Conservation (phyloP, 2,797 vertebrate species). For the Bradypodion ventrale region DNA sequence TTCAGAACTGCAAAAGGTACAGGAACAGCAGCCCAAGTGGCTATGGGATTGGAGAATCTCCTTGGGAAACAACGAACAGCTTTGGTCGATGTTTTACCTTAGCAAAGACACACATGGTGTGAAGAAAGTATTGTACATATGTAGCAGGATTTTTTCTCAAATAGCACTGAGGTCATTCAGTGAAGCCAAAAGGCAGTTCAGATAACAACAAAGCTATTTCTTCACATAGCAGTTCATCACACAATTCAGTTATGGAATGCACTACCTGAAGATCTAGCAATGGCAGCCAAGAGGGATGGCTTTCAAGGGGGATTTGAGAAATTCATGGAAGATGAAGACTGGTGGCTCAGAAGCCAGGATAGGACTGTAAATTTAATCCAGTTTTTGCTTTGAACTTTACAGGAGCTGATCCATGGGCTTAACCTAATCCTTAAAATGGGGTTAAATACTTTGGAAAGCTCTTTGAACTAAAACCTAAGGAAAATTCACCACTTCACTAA, state of each 20-base stretch:
- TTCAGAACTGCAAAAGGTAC: not conserved
- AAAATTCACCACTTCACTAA: no score
- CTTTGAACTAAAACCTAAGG: no score
- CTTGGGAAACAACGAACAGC: not conserved
- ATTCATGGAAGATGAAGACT: not conserved
- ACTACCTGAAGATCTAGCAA: not conserved
- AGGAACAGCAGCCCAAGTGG: not conserved
- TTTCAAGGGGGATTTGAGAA: not conserved
- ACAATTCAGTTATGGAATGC: not conserved
- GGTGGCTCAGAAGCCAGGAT: no score
- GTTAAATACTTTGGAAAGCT: no score
- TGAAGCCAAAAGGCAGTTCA: no score
- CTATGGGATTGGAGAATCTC: not conserved
- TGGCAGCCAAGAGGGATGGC: not conserved
- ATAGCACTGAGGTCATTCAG: not conserved
- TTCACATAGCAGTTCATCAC: not conserved
- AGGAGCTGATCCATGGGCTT: no score
- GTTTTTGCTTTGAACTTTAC: no score
- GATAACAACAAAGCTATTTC: not conserved
- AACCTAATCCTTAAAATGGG: no score
- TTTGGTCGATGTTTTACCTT: not conserved
- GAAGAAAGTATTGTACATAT: no score
- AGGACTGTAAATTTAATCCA: no score
- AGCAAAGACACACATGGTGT: not conserved
- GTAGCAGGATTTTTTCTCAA: no score